These are phyloP conservation scores for Diabrotica virgifera DNA, from an alignment of 1,140 invertebrate genomes.

Conservation along the genomic window DNA sequence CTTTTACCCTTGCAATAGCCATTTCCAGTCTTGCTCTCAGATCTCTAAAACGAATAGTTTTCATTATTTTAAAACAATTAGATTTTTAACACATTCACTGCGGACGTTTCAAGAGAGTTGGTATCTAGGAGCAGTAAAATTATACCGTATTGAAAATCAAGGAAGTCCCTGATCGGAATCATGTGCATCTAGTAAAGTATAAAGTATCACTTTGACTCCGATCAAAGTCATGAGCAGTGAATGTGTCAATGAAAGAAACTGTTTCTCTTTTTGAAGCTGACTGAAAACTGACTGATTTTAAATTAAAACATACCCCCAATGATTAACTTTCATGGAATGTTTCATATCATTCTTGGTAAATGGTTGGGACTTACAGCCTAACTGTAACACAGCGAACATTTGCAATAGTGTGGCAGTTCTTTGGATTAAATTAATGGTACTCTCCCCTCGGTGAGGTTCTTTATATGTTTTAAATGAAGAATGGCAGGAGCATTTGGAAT, in stretches of 20 bases:
- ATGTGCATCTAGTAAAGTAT: too few species aligned
- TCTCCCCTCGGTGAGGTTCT: conserved; percentile 47
- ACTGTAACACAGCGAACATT: conserved; percentile 88
- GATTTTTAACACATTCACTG: too few species aligned
- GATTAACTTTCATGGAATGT: conserved; percentile 79
- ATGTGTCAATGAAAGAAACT: not conserved
- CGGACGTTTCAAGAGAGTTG: too few species aligned
- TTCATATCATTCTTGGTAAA: conserved; percentile 84
- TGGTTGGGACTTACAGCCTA: conserved; percentile 74
- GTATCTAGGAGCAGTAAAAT: too few species aligned
- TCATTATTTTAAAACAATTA: not conserved
- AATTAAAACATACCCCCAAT: conserved; percentile 74
- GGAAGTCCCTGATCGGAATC: too few species aligned
- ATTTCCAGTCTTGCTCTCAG: conserved; percentile 89
- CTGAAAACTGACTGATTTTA: conserved; percentile 19
- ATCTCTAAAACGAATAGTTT: conserved; percentile 61
- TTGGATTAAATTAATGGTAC: conserved; percentile 70
- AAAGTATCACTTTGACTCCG: too few species aligned
- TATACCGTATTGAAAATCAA: too few species aligned
- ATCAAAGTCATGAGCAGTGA: too few species aligned
- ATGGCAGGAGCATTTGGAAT: conserved; percentile 59
- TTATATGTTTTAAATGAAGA: conserved; percentile 59
- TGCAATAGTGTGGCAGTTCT: conserved; percentile 85
- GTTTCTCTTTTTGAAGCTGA: not conserved
- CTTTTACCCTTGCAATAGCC: conserved; percentile 76